These are phyloP conservation scores for Dendrolimus houi DNA, from an alignment of 2,888 invertebrate species.

Conservation along the genomic window DNA sequence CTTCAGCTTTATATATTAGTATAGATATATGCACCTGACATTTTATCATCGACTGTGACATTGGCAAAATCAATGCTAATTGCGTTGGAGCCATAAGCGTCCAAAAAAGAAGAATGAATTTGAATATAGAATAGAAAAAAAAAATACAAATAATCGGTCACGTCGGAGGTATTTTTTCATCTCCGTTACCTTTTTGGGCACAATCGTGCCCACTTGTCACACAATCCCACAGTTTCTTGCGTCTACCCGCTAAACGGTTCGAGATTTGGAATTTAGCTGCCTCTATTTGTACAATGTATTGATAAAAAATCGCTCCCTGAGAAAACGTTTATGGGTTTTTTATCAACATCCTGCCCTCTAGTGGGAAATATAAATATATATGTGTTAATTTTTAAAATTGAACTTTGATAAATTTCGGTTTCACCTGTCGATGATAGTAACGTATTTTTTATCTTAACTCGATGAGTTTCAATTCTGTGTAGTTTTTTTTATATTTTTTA, in stretches of 20 bases:
- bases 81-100: no score
- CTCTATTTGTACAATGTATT: constrained; percentile 9
- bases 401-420: not conserved
- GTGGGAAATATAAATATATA: constrained; percentile 64
- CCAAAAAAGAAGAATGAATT: no score
- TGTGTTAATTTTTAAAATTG: constrained; percentile 13
- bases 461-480: no score
- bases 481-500: no score
- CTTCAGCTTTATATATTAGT: no score
- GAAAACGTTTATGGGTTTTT: constrained; percentile 35
- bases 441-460: no score
- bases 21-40: no score
- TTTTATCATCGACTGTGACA: no score
- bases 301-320: constrained; percentile 40
- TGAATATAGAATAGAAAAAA: no score
- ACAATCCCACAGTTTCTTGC: constrained; percentile 27
- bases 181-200: not conserved
- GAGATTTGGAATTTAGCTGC: constrained; percentile 71
- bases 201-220: constrained; percentile 4
- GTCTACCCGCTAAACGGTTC: constrained; percentile 47
- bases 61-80: no score
- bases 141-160: not conserved
- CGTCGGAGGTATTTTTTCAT: not conserved
- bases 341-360: constrained; percentile 40
- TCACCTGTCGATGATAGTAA: not conserved